These are phyloP conservation scores for Luperina nickerlii DNA, from an alignment of 2,888 invertebrate genomes.

Conservation along the genomic window DNA sequence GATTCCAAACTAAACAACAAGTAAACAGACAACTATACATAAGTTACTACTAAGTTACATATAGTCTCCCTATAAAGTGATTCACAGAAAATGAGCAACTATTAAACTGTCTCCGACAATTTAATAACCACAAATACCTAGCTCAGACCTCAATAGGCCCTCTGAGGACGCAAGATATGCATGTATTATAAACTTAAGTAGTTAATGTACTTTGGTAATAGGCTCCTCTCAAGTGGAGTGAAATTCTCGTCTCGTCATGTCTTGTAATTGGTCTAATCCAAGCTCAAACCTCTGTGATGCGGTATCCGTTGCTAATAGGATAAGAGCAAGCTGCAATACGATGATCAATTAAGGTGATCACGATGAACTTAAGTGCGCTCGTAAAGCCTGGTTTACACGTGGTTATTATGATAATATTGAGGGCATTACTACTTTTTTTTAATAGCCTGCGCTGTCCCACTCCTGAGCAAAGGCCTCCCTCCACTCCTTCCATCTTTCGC, in stretches of 20 bases:
- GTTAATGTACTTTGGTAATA: constrained; percentile 48
- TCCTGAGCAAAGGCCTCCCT: no score
- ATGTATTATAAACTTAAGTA: constrained; percentile 48
- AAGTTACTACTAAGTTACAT: not conserved
- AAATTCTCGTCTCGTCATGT: constrained; percentile 16
- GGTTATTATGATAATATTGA: no score
- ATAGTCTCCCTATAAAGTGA: not conserved
- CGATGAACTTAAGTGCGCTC: constrained; percentile 2
- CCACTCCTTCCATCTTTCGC: no score
- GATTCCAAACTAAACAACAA: not conserved
- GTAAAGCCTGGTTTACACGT: constrained; percentile 11
- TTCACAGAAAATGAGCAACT: not conserved
- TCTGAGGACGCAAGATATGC: constrained; percentile 27
- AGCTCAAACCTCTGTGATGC: constrained; percentile 14
- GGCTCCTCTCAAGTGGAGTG: constrained; percentile 26
- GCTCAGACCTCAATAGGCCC: constrained; percentile 25
- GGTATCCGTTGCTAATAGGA: constrained; percentile 49
- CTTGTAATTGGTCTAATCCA: constrained; percentile 56
- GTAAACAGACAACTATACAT: not conserved
- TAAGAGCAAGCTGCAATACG: constrained; percentile 36
- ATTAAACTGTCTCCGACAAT: constrained; percentile 11
- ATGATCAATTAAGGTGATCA: constrained; percentile 22
- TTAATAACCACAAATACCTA: constrained; percentile 15
- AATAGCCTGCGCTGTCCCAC: no score
- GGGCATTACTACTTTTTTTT: no score